Conservation (phyloP, 1,140 invertebrate genomes). For the Drosophila pachea region DNA sequence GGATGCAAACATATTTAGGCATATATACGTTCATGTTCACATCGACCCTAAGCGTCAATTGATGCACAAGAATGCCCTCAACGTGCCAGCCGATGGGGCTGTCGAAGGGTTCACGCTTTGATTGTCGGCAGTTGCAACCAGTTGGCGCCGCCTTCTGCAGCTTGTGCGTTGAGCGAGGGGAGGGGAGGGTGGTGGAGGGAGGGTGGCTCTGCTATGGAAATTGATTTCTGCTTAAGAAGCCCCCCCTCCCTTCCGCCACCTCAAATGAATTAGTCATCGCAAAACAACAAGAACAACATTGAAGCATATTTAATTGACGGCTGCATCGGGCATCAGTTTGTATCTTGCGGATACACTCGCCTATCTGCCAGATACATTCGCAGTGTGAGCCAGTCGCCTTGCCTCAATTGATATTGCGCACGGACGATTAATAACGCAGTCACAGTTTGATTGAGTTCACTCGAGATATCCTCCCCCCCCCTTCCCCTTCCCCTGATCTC, state of each 20-base stretch:
- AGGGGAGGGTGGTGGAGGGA: background rate
- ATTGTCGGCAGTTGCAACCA: constrained; percentile 61
- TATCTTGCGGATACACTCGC: constrained; percentile 8
- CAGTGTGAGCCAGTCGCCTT: constrained; percentile 2
- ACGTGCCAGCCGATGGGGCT: constrained; percentile 35
- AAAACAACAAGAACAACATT: constrained; percentile 11
- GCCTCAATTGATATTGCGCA: constrained; percentile 63
- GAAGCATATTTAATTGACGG: constrained; percentile 17
- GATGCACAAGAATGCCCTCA: constrained; percentile 12
- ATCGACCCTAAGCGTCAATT: constrained; percentile 34
- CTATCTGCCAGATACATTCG: constrained; percentile 1
- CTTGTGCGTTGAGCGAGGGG: background rate
- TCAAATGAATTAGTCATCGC: constrained; percentile 53
- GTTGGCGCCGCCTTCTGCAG: constrained; percentile 33
- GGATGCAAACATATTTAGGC: background rate
- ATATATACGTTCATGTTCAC: background rate
- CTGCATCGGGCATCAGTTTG: constrained; percentile 10
- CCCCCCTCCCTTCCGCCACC: too few species aligned
- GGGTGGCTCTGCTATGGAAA: constrained; percentile 22
- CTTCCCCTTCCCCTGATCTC: too few species aligned
- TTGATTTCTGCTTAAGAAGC: constrained; percentile 63
- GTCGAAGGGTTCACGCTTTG: constrained; percentile 42
- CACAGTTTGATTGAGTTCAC: constrained; percentile 33
- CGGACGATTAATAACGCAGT: constrained; percentile 54
- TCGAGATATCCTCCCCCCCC: too few species aligned